Evolutionary conservation across 2,113 vertebrate species (phyloP), one percentile per base, ranked within the genome.

Genomic region (Cephalopterus ornatus): DNA sequence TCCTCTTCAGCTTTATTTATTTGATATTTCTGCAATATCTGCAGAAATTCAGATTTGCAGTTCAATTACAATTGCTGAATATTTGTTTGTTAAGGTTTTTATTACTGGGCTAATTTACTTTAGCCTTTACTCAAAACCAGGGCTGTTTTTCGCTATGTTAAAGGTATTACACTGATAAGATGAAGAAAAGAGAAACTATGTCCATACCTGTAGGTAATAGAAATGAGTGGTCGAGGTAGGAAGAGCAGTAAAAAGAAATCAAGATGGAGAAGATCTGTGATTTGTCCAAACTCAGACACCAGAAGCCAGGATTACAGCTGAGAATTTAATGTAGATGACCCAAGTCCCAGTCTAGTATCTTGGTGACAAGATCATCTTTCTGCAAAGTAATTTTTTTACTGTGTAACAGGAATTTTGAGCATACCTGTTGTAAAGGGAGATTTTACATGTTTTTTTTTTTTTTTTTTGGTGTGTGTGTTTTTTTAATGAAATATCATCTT

Each of bases 391-490:
- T 10, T 20, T 55, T 59, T 68, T n/a, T 63, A 2, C 22, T 55
- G 6, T 72, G 75, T 20, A 72, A 56, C 14, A 42, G 56, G 39
- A n/a, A 26, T 78, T 44, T 44, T 41, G 24, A 58, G n/a, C 6
- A 6, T 37, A 42, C 24, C 35, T 85, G 70, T 56, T 53, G 6
- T 33, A n/a, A n/a, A 49, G 37, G 35, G 63, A 70, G 32, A 41
- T 37, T 63, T 72, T 41, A 61, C 0, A 0, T 0, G 28, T 32
- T 28, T 68, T 26, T 46, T 11, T 8, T 46, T 23, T 23, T 47
- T 5, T 24, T 9, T 21, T 5, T 5, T 46, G n/a, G n/a, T n/a
- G n/a, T n/a, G n/a, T n/a, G n/a, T n/a, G n/a, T 58, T 50, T 50
- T 59, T 84, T 50, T 7, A 28, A 49, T 13, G 3, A 52, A 79